Evolutionary conservation across 2,888 invertebrate species (phyloP), one percentile per base, ranked within the genome.

Genomic region (Pecten maximus): DNA sequence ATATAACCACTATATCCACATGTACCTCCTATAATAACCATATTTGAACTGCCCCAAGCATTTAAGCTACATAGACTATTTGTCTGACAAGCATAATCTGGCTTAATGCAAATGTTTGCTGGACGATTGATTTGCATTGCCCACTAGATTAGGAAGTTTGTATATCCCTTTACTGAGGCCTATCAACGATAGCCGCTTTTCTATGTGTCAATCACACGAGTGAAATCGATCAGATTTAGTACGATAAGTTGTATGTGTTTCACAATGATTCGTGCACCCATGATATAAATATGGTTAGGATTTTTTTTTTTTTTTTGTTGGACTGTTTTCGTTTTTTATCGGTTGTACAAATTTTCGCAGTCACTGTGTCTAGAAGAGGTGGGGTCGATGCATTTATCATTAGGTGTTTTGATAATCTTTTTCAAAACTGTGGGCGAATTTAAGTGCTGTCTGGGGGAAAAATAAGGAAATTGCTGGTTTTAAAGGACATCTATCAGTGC

Each of bases 71-170:
- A 35, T 16, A 74, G 74, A 74, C 74, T 74, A 74, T 74, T 74
- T 74, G 74, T 74, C 74, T 74, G 74, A 74, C 74, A 74, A 74
- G 35, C 28, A 28, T 74, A 74, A 74, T 74, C 74, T 74, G 74
- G 74, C 0, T 74, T 74, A 74, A 74, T 74, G 35, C 74, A 74
- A 74, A 74, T 28, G 74, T 74, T 74, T 74, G 35, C 35, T 74
- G 74, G 74, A 35, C 74, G 74, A 74, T 74, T 74, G 74, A 74
- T 74, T 74, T 74, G 74, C 74, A 74, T 74, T 74, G 74, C 10
- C 74, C 74, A 74, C 74, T 74, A 74, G 74, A 74, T 74, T 74
- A 74, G 74, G 74, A 74, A 74, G 74, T 74, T 74, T 74, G 35
- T 74, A 28, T 74, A 23, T 74, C 35, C 12, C 35, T 35, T 35